These are phyloP conservation scores for Acomys russatus DNA, from an alignment of 2,797 vertebrate species.

Conservation along the genomic window DNA sequence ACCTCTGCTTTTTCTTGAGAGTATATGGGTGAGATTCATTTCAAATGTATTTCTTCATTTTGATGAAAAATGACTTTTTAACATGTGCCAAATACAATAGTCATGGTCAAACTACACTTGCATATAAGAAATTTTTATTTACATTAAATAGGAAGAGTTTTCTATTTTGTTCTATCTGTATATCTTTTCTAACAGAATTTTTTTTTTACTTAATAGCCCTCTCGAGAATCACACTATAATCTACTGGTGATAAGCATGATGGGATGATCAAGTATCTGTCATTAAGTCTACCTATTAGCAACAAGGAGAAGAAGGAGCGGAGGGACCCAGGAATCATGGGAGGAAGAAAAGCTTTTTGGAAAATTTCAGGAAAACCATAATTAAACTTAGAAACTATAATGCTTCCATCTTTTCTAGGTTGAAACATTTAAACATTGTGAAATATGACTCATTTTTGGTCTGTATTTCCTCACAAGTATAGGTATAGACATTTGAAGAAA, in stretches of 20 bases:
- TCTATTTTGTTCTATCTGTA: conserved; percentile 61
- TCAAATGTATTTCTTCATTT: conserved; percentile 73
- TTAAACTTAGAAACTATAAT: conserved; percentile 1
- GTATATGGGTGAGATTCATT: conserved; percentile 21
- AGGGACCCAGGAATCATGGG: background rate
- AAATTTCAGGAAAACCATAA: conserved; percentile 39
- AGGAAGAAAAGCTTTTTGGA: conserved; percentile 29
- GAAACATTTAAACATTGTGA: conserved; percentile 38
- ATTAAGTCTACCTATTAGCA: conserved; percentile 13
- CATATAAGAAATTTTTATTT: conserved; percentile 65
- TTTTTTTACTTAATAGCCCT: conserved; percentile 25
- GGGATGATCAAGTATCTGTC: conserved; percentile 31
- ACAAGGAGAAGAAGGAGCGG: background rate
- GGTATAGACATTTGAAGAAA: conserved; percentile 28
- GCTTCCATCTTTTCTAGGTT: background rate
- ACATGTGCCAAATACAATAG: conserved; percentile 71
- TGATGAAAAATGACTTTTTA: conserved; percentile 69
- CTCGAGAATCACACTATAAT: conserved; percentile 47
- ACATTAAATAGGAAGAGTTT: conserved; percentile 45
- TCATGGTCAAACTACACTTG: conserved; percentile 65
- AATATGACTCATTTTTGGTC: background rate
- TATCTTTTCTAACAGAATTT: conserved; percentile 60
- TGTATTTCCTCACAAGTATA: background rate
- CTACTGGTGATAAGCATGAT: background rate
- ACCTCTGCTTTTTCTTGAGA: background rate